Conservation (phyloP, 2,113 vertebrate species). For the Chloropsis cyanopogon region DNA sequence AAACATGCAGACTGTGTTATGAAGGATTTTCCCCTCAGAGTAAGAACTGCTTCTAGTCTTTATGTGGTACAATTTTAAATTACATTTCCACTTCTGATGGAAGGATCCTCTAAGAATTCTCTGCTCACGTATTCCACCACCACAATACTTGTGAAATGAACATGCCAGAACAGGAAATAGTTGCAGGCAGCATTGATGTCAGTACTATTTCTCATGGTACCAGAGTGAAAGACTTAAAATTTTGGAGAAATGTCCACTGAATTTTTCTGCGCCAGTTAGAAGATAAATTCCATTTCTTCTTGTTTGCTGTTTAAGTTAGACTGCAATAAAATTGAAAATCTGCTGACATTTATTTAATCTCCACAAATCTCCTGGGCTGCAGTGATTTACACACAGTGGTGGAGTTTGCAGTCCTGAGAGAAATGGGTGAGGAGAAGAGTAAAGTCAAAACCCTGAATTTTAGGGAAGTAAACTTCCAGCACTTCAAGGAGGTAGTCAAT, state of each 20-base stretch:
- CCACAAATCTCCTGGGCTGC: background rate
- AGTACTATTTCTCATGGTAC: background rate
- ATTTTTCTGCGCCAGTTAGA: background rate
- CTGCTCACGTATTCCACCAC: background rate
- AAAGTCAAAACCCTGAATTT: background rate
- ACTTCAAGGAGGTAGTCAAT: background rate
- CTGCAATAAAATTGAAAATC: background rate
- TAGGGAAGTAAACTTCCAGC: background rate
- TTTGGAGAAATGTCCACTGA: background rate
- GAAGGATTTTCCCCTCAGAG: background rate
- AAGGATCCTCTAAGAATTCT: background rate
- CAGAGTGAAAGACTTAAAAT: background rate
- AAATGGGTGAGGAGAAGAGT: background rate
- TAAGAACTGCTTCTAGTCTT: background rate
- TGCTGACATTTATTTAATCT: background rate
- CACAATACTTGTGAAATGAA: background rate
- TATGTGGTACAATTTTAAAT: background rate
- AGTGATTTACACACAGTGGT: too few relatives aligned
- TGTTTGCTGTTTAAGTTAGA: background rate
- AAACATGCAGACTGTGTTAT: background rate
- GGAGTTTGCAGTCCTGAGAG: background rate
- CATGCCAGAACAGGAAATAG: background rate
- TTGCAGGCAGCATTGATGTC: background rate
- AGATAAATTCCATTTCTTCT: background rate
- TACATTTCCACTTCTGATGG: background rate